Conservation (phyloP, 2,113 vertebrate genomes). For the Onychorhynchus coronatus region DNA sequence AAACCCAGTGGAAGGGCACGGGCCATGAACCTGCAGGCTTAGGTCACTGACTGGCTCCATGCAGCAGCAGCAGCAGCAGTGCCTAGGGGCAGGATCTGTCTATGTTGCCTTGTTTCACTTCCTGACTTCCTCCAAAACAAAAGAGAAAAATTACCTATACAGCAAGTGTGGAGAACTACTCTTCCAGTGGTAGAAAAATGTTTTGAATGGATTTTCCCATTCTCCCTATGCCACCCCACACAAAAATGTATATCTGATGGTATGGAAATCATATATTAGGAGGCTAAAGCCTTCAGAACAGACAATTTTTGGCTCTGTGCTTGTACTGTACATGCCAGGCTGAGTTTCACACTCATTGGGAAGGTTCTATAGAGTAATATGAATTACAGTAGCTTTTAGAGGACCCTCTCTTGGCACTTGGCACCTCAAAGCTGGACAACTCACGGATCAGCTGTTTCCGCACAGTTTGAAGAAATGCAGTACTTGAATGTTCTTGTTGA, state of each 20-base stretch:
- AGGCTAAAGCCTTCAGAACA: background rate
- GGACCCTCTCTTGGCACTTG: background rate
- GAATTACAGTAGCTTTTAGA: background rate
- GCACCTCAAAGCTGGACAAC: background rate
- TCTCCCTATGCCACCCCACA: background rate
- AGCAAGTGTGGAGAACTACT: background rate
- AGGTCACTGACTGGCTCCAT: background rate
- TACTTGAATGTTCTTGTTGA: background rate
- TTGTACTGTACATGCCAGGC: background rate
- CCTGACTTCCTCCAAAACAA: background rate
- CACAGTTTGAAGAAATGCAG: background rate
- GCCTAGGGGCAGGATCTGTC: background rate
- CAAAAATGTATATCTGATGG: background rate
- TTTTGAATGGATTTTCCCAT: background rate
- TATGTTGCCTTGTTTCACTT: background rate
- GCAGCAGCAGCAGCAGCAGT: background rate
- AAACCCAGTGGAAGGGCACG: background rate
- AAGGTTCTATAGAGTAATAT: fast-evolving
- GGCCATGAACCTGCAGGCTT: fast-evolving
- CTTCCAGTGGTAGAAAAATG: background rate
- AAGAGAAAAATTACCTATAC: background rate
- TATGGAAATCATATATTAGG: background rate
- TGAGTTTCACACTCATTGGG: fast-evolving
- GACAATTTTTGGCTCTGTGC: background rate
- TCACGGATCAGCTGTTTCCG: background rate